Base-by-base conservation (phyloP, 2,113 vertebrate genomes). In the Bos indicus region DNA sequence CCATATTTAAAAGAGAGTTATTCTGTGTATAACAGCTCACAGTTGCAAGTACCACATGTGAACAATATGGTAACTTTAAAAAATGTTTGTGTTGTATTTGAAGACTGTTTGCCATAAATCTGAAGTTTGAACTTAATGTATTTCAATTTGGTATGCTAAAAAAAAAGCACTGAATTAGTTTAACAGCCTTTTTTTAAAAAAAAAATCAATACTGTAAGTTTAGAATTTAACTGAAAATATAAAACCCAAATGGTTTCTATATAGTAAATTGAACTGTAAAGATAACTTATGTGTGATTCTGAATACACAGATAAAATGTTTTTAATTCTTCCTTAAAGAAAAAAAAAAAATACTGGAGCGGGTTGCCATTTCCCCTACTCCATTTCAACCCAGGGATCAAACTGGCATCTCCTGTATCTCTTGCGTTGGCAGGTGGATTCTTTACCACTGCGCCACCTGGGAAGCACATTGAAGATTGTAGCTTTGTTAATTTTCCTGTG, bases 91-190 rank as follows among this genome's bases (percentile, higher is more conserved):
- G 3, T 95, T 98, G 98, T 98, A 98, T 98, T 97, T 98, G 77
- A 97, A 97, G 97, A 92, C 83, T 97, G 96, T 98, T 97, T 98
- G 98, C 97, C 92, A 95, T 98, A 98, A 98, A 97, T 83, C 83
- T 98, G 95, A 97, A 97, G 95, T 98, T 97, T 98, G 98, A 98
- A 98, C 85, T 67, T 92, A 23, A 94, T 97, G 97, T 98, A 98
- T 98, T 98, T 98, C 93, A 95, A 92, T 98, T 98, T 98, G 95
- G 93, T 98, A 98, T 98, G 98, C 93, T 87, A 48, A 30, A 94
- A 98, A 83, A 80, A 91, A 36, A 95, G 12, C 89, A 96, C 54
- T 95, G 96, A 92, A 98, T 93, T 98, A 97, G 97, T 98, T 97
- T 98, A 98, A 30, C 13, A 56, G 40, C 71, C 59, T 57, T 86